Base-by-base conservation (phyloP, 2,888 invertebrate species). In the Amphipoea oculea region DNA sequence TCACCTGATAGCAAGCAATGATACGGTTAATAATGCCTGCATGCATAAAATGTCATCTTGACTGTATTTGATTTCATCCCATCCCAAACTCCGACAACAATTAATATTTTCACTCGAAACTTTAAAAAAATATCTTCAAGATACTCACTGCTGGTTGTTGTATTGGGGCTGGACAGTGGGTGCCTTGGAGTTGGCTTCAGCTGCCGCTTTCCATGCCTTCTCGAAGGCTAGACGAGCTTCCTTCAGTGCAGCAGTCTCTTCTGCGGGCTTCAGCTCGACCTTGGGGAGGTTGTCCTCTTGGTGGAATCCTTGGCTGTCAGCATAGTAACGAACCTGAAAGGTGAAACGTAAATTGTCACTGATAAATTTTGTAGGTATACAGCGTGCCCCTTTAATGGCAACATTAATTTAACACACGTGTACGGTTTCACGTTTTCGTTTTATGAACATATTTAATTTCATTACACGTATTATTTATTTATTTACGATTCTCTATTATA, bases 281-380 rank as follows among this genome's bases (percentile, higher is more conserved):
- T 97, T 97, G 23, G 98, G 98, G 4, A 98, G 95, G 92, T 98
- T 98, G 91, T 98, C 98, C 81, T 98, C 97, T 85, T 98, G 98
- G 94, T 98, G 98, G 97, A 98, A 98, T n/a, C 98, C 98, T 85
- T 97, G 96, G 85, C 97, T 97, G 92, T 98, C 98, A 80, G 98
- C 98, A 97, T 98, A 98, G 93, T 98, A 98, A 83, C 97, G 97
- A 4, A 98, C 98, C 97, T 98, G 89, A 65, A 85, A 65, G 0
- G 40, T 71, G 7, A 60, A 5, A 17, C 14, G 29, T 14, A 20
- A 7, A 29, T 68, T n/a, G 2, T 67, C 11, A 45, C n/a, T 48
- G 12, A 4, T 36, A 29, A 29, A 48, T 69, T 48, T 4, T 29
- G 23, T 69, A 12, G 12, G 20, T 3, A 17, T n/a, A n/a, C 51